Percentiles rank a stretch among this genome's conserved stretches.
phyloP scores from a whole-genome alignment of 2,113 vertebrate genomes.

The Saguinus imperator region DNA sequence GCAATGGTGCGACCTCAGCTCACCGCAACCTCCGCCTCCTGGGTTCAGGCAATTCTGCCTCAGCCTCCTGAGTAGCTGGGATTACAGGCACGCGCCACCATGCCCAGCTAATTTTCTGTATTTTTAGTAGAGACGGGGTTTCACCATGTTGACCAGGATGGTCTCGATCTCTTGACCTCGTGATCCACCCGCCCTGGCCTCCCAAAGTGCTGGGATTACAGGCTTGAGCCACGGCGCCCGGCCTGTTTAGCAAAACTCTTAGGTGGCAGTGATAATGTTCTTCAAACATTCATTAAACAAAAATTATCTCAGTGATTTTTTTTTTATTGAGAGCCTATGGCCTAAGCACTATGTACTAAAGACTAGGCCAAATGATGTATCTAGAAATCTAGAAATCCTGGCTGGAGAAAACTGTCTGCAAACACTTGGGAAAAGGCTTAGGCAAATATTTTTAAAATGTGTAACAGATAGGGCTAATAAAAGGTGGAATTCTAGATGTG shows the following conservation, averaged over 20 bases:
- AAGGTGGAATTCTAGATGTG: not conserved
- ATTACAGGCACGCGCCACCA: no score
- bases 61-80: no score
- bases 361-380: not conserved
- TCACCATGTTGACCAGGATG: no score
- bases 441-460: conserved; percentile 4
- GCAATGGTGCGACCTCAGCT: no score
- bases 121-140: no score
- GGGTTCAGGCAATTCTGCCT: no score
- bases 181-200: no score
- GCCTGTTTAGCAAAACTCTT: not conserved
- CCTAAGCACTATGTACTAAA: not conserved
- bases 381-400: conserved; percentile 30
- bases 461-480: not conserved
- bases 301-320: not conserved
- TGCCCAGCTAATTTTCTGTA: no score
- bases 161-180: no score
- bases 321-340: not conserved
- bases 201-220: no score
- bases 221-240: no score
- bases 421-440: not conserved
- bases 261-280: not conserved
- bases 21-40: no score
- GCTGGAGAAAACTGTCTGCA: not conserved
- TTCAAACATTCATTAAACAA: conserved; percentile 23